Base-by-base conservation (phyloP, 2,888 invertebrate species). In the Lochmaea capreae region DNA sequence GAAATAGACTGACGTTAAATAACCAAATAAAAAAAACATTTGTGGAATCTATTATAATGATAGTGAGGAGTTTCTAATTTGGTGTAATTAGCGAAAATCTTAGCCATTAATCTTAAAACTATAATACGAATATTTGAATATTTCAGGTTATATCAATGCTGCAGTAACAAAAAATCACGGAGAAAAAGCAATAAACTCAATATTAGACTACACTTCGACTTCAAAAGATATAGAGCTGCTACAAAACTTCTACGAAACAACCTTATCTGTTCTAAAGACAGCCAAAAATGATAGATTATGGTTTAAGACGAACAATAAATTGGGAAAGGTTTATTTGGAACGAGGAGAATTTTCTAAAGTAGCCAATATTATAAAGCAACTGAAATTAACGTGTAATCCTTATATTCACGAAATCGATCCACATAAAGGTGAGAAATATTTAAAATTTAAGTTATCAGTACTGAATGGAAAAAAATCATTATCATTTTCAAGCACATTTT, bases 291-390 rank as follows among this genome's bases (percentile, higher is more conserved):
- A 99, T 87, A 90, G 99, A 74, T 89, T 99, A 70, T 99, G 99
- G 99, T 99, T 99, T 86, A 99, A 99, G 88, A 99, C 99, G 0
- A 99, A 99, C 86, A 98, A 97, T 0, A 99, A 99, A 89, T 89
- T 99, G 57, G 99, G 99, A 52, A 98, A 99, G 88, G 89, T 99
- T 33, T 99, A 98, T 87, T 97, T 97, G 83, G 99, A 99, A 87
- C 90, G 98, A 70, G 94, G 93, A 62, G 98, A 99, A 85, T 99
- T 94, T 86, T 92, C 92, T 75, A 97, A 97, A 88, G 88, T 99
- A 81, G 94, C 97, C 71, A 95, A 95, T 88, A 98, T 99, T 84
- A 89, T 99, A 76, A 98, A 97, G 86, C 98, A 99, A 87, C 89
- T 99, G 77, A 97, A 98, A 87, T 94, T 94, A 83, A 97, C 97